These are phyloP conservation scores for Enteromius unitaeniatus DNA, from an alignment of 2,797 vertebrate genomes.

Conservation along the genomic window DNA sequence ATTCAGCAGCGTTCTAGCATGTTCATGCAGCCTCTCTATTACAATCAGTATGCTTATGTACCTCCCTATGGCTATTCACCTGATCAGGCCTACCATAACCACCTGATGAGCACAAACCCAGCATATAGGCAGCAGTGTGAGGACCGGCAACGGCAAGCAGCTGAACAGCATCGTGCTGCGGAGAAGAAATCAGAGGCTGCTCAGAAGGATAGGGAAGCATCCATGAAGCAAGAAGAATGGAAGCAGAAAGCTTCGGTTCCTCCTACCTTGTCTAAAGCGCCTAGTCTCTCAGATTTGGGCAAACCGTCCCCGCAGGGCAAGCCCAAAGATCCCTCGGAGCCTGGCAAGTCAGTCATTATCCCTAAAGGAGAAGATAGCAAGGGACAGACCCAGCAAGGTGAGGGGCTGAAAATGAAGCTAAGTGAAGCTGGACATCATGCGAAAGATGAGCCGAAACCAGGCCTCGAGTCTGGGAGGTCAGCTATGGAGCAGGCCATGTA, in stretches of 20 bases:
- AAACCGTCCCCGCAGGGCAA: conserved; percentile 87
- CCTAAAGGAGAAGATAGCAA: conserved; percentile 92
- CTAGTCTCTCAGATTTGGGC: conserved; percentile 90
- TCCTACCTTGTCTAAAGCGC: conserved; percentile 91
- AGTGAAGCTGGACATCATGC: conserved; percentile 86
- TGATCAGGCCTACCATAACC: conserved; percentile 95
- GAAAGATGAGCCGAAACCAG: conserved; percentile 89
- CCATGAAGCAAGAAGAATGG: conserved; percentile 92
- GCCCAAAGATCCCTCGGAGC: conserved; percentile 86
- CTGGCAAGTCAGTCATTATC: conserved; percentile 89
- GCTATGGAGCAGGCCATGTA: conserved; percentile 91
- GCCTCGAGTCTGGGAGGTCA: conserved; percentile 78
- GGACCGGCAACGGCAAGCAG: conserved; percentile 89
- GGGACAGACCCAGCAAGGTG: conserved; percentile 81
- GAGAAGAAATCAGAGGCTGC: conserved; percentile 90
- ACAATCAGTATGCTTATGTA: conserved; percentile 97
- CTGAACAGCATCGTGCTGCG: conserved; percentile 87
- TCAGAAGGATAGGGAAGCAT: conserved; percentile 89
- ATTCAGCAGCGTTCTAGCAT: conserved; percentile 97
- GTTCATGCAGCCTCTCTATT: conserved; percentile 99
- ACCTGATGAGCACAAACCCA: conserved; percentile 91
- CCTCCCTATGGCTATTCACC: conserved; percentile 91
- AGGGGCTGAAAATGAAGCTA: conserved; percentile 94
- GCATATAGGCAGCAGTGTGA: conserved; percentile 94
- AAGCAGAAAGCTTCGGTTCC: conserved; percentile 93